phyloP scores from a whole-genome alignment of 2,888 invertebrate species.

The Cyrtodaria siliqua region DNA sequence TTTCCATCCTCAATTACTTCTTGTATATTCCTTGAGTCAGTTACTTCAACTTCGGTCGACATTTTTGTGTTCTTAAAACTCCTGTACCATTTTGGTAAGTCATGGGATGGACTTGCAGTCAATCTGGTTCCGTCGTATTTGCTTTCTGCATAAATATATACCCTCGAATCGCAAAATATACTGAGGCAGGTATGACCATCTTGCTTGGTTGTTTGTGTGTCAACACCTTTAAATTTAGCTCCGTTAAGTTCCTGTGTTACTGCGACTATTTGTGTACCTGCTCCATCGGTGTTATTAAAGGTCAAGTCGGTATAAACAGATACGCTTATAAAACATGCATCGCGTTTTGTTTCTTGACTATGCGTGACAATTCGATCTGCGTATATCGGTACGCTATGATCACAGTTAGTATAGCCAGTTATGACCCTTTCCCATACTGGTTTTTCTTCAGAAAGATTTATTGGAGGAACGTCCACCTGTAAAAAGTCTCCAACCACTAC shows the following conservation, averaged over 20 bases:
- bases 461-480: slow-evolving; percentile 3
- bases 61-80: too few relatives aligned
- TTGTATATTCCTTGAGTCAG: too few relatives aligned
- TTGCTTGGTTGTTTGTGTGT: neutral
- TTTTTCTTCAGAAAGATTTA: slow-evolving; percentile 1
- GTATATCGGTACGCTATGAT: slow-evolving; percentile 7
- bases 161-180: slow-evolving; percentile 12
- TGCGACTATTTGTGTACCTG: slow-evolving; percentile 1
- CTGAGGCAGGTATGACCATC: slow-evolving; percentile 10
- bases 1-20: too few relatives aligned
- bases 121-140: too few relatives aligned
- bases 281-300: neutral
- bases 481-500: too few relatives aligned
- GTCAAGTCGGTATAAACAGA: slow-evolving; percentile 24
- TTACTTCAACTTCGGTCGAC: too few relatives aligned
- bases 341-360: slow-evolving; percentile 1
- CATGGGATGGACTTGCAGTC: too few relatives aligned
- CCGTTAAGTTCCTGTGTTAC: slow-evolving; percentile 7
- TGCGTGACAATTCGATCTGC: neutral
- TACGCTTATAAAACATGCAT: slow-evolving; percentile 28
- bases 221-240: neutral
- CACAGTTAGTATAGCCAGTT: slow-evolving; percentile 2
- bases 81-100: too few relatives aligned
- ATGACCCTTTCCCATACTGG: too few relatives aligned
- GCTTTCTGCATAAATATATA: slow-evolving; percentile 13